Conservation (phyloP, 92 coral and sea anemone genomes). For the Palythoa heliodiscus region DNA sequence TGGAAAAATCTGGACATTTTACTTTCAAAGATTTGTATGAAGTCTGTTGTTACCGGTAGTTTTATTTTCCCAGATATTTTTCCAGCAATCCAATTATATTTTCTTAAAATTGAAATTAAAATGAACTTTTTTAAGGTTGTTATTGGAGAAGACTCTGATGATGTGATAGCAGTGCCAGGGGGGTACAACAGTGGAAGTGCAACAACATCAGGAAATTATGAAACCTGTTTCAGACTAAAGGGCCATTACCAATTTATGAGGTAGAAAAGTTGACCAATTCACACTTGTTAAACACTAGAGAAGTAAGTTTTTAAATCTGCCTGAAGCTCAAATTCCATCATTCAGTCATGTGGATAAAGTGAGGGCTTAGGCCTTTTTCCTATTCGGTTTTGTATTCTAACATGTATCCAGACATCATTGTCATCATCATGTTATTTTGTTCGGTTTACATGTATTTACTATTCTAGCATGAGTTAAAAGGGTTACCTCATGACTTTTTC, state of each 20-base stretch:
- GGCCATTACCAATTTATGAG: conserved; percentile 35
- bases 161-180: conserved; percentile 34
- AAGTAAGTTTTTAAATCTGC: not conserved
- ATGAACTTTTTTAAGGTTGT: conserved; percentile 4
- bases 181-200: conserved; percentile 25
- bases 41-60: too few relatives aligned
- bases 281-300: not conserved
- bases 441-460: too few relatives aligned
- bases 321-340: not conserved
- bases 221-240: conserved; percentile 10
- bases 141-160: not conserved
- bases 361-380: too few relatives aligned
- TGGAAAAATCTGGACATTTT: too few relatives aligned
- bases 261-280: not conserved
- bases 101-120: not conserved
- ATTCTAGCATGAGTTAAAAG: too few relatives aligned
- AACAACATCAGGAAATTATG: conserved; percentile 3
- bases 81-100: not conserved
- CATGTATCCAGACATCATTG: not conserved
- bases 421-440: not conserved
- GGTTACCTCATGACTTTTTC: too few relatives aligned
- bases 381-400: too few relatives aligned
- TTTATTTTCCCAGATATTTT: too few relatives aligned
- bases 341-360: too few relatives aligned
- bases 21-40: too few relatives aligned